Conservation (phyloP, 2,888 invertebrate genomes). For the Didymodactylos carnosus region DNA sequence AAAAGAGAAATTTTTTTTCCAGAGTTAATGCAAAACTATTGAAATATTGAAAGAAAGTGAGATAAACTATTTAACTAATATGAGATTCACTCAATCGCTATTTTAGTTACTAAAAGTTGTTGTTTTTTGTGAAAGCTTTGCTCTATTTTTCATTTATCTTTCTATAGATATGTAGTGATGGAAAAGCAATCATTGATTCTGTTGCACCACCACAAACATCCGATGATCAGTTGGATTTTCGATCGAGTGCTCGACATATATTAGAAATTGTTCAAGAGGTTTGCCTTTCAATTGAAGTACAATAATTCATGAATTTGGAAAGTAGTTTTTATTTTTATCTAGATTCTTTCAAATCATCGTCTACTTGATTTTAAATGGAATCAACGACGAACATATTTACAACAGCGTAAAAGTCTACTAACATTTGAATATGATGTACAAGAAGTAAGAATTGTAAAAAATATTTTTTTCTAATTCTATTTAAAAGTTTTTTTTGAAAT, state of each 20-base stretch:
- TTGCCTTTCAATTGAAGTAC: neutral
- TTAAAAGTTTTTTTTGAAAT: slow-evolving; percentile 20
- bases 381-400: slow-evolving; percentile 74
- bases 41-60: too few relatives aligned
- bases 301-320: neutral
- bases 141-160: neutral
- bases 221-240: slow-evolving; percentile 54
- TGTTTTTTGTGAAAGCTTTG: neutral
- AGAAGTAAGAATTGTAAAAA: slow-evolving; percentile 41
- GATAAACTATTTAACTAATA: too few relatives aligned
- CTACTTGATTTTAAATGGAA: slow-evolving; percentile 83
- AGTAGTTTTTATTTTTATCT: neutral
- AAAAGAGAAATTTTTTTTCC: too few relatives aligned
- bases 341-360: slow-evolving; percentile 73
- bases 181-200: slow-evolving; percentile 36
- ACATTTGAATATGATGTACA: slow-evolving; percentile 92
- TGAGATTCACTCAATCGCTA: too few relatives aligned
- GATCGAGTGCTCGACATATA: slow-evolving; percentile 80
- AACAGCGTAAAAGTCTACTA: slow-evolving; percentile 68
- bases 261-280: slow-evolving; percentile 77
- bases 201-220: slow-evolving; percentile 41
- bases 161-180: slow-evolving; percentile 36
- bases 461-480: neutral
- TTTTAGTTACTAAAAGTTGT: too few relatives aligned
- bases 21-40: neutral